These are phyloP conservation scores for Acleris emargana DNA, from an alignment of 2,888 invertebrate species.

Conservation along the genomic window DNA sequence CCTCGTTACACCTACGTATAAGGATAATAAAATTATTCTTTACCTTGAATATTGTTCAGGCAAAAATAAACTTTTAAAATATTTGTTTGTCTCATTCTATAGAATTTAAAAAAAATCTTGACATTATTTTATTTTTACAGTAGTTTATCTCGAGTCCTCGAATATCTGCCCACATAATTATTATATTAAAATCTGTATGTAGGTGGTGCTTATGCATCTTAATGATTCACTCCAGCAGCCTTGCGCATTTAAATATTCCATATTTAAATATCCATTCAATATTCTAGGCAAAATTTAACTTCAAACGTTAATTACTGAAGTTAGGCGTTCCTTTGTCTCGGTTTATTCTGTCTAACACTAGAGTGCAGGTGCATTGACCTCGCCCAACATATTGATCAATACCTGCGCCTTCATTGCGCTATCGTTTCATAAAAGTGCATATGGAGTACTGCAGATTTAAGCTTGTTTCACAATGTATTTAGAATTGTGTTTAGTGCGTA, in stretches of 20 bases:
- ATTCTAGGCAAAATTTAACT: neutral
- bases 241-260: slow-evolving; percentile 19
- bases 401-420: neutral
- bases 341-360: neutral
- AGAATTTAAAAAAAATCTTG: too few relatives aligned
- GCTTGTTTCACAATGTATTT: too few relatives aligned
- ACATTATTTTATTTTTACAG: too few relatives aligned
- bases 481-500: too few relatives aligned
- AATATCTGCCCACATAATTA: neutral
- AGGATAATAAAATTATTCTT: slow-evolving; percentile 15
- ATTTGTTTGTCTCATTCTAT: too few relatives aligned
- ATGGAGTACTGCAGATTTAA: too few relatives aligned
- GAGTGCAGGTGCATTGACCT: slow-evolving; percentile 15
- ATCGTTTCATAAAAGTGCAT: too few relatives aligned
- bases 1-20: slow-evolving; percentile 10
- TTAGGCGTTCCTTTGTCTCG: neutral
- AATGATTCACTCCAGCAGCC: slow-evolving; percentile 27
- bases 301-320: neutral
- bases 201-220: slow-evolving; percentile 26
- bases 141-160: too few relatives aligned
- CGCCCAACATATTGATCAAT: slow-evolving; percentile 10
- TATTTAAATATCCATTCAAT: neutral
- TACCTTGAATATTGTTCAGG: neutral
- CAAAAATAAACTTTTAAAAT: too few relatives aligned
- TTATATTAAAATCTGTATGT: slow-evolving; percentile 18